phyloP scores from a whole-genome alignment of 1,140 invertebrate genomes.

The Tribolium castaneum region DNA sequence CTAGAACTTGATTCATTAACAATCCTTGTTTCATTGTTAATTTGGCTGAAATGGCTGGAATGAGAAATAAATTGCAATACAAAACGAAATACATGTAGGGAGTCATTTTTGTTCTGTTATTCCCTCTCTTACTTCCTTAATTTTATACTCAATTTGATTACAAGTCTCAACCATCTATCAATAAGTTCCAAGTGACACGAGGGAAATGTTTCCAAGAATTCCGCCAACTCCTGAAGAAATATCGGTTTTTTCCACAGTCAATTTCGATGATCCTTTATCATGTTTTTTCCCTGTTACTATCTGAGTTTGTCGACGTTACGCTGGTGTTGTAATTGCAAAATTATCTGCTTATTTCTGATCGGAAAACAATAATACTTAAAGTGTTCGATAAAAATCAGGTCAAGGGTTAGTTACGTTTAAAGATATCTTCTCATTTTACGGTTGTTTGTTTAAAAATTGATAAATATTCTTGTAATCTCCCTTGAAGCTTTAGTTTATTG shows the following conservation, averaged over 20 bases:
- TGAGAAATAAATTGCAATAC: neutral
- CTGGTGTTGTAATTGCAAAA: constrained; percentile 18
- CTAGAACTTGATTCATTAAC: constrained; percentile 57
- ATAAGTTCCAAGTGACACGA: neutral
- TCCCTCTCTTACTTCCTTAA: neutral
- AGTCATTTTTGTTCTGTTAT: neutral
- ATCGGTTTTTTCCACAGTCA: neutral
- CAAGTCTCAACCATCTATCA: neutral
- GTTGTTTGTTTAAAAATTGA: constrained; percentile 10
- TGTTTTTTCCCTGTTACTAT: constrained; percentile 14
- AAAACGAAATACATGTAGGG: neutral
- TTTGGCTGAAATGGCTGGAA: constrained; percentile 44
- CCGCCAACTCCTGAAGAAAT: neutral
- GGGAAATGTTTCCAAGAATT: constrained; percentile 17
- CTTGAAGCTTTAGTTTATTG: constrained; percentile 9
- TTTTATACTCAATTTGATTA: constrained; percentile 14
- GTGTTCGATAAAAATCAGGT: constrained; percentile 41
- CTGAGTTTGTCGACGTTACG: constrained; percentile 17
- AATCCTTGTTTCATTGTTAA: constrained; percentile 54
- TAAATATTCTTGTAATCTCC: constrained; percentile 14
- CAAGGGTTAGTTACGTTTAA: constrained; percentile 37
- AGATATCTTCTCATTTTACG: constrained; percentile 14
- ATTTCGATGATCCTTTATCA: constrained; percentile 16
- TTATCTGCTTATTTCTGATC: constrained; percentile 1
- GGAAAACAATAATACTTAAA: constrained; percentile 11